These are phyloP conservation scores for Anarsia innoxiella DNA, from an alignment of 2,888 invertebrate genomes.

Conservation along the genomic window DNA sequence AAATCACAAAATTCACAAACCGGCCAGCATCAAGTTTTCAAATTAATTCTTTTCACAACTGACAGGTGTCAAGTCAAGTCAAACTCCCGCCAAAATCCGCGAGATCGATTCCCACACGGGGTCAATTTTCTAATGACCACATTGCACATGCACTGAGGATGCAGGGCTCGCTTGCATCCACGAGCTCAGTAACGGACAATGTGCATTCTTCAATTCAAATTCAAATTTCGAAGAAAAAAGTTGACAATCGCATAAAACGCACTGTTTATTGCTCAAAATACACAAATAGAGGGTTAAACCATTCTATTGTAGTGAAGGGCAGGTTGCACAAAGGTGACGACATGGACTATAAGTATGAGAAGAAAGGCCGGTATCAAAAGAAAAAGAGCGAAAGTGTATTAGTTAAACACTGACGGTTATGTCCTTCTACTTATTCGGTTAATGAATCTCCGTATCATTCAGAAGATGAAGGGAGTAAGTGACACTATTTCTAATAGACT, in stretches of 20 bases:
- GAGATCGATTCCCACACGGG: conserved; percentile 1
- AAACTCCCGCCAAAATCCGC: conserved; percentile 5
- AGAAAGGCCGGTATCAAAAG: too few relatives aligned
- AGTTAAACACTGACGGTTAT: too few relatives aligned
- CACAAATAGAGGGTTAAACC: conserved; percentile 74
- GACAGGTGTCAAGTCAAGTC: conserved; percentile 2
- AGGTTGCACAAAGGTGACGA: conserved; percentile 74
- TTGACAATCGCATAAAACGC: conserved; percentile 70
- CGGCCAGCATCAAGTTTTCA: conserved; percentile 1
- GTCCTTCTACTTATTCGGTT: too few relatives aligned
- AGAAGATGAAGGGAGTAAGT: too few relatives aligned
- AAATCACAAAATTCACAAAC: too few relatives aligned
- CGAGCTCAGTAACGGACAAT: conserved; percentile 74
- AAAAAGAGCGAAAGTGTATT: too few relatives aligned
- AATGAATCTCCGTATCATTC: too few relatives aligned
- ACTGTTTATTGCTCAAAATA: conserved; percentile 75
- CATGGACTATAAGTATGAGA: too few relatives aligned
- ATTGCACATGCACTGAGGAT: too few relatives aligned
- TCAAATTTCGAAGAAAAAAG: conserved; percentile 51
- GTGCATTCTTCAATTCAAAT: conserved; percentile 66
- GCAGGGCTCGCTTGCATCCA: conserved; percentile 65
- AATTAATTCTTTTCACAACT: conserved; percentile 1
- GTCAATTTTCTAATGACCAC: background rate
- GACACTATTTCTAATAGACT: too few relatives aligned
- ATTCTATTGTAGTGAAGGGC: conserved; percentile 61